Base-by-base conservation (phyloP, 1,140 invertebrate species). In the Drosophila nannoptera region DNA sequence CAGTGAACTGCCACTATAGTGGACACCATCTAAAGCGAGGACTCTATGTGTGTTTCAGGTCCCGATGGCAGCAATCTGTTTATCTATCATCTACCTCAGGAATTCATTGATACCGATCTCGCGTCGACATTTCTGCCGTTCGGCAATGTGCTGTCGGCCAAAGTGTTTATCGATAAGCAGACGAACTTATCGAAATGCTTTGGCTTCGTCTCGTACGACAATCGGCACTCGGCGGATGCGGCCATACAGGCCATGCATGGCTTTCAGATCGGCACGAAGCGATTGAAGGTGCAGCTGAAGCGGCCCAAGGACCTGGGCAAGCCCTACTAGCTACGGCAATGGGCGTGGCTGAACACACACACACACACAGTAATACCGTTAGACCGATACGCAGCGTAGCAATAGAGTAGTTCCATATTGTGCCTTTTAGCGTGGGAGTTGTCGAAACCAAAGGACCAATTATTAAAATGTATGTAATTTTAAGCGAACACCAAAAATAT, bases 131-230 rank as follows among this genome's bases (percentile, higher is more conserved):
- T 99, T 92, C 91, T 96, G 82, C 97, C 97, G 64, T 99, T 99
- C 91, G 98, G 98, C 77, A 96, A 94, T 90, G 96, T 99, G 84
- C 94, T 99, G 87, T 99, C 97, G 65, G 97, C 98, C 83, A 99
- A 99, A 93, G 98, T 99, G 91, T 99, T 99, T 92, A 98, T 99
- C 92, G 98, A 99, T 92, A 99, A 98, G 92, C 96, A 98, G 90
- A 99, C 98, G 67, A 99, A 99, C 91, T 93, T 98, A 80, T 98
- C 97, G 89, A 99, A 99, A 92, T 99, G 98, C 92, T 99, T 99
- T 92, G 98, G 98, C 88, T 99, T 99, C 92, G 97, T 99, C 56
- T 98, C 97, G 69, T 99, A 97, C 90, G 97, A 98, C 90, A 98
- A 97, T 91, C 93, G 95, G 56, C 90, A 94, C 74, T 97, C 97